phyloP scores from a whole-genome alignment of 2,888 invertebrate genomes.

The Theristus sp. region DNA sequence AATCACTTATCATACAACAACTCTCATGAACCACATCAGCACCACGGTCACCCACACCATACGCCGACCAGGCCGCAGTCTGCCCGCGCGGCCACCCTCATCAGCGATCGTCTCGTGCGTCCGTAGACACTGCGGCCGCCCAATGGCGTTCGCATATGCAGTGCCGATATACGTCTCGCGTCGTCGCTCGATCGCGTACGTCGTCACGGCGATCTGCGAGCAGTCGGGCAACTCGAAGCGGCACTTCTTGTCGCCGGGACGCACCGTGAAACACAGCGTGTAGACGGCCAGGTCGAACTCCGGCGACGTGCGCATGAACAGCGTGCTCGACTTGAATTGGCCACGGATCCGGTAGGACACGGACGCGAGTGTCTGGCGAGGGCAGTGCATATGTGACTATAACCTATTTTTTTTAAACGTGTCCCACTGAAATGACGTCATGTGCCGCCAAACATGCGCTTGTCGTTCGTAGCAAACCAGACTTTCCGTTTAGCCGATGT shows the following conservation, averaged over 20 bases:
- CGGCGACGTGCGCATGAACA: slow-evolving; percentile 43
- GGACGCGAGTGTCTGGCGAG: background rate
- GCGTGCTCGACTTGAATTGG: background rate
- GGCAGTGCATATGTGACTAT: no score
- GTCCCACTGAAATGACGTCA: no score
- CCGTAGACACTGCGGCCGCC: background rate
- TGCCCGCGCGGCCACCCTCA: no score
- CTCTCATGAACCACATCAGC: background rate
- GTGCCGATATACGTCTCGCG: background rate
- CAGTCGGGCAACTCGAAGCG: slow-evolving; percentile 3
- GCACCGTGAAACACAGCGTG: slow-evolving; percentile 57
- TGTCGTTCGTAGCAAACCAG: no score
- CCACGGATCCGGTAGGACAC: background rate
- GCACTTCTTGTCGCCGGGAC: slow-evolving; percentile 49
- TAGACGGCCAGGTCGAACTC: slow-evolving; percentile 71
- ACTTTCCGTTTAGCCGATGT: no score
- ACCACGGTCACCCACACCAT: background rate
- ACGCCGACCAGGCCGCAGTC: no score
- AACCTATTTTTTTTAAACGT: no score
- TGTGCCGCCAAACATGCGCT: no score
- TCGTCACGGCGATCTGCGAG: background rate
- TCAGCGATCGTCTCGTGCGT: no score
- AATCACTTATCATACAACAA: background rate
- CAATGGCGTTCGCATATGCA: background rate
- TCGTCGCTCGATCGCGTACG: background rate